A percentile compares a stretch with the other conserved stretches of the same genome.
Evolutionary conservation across 2,888 invertebrate genomes (phyloP).

Genomic region (Anticlea derivata): DNA sequence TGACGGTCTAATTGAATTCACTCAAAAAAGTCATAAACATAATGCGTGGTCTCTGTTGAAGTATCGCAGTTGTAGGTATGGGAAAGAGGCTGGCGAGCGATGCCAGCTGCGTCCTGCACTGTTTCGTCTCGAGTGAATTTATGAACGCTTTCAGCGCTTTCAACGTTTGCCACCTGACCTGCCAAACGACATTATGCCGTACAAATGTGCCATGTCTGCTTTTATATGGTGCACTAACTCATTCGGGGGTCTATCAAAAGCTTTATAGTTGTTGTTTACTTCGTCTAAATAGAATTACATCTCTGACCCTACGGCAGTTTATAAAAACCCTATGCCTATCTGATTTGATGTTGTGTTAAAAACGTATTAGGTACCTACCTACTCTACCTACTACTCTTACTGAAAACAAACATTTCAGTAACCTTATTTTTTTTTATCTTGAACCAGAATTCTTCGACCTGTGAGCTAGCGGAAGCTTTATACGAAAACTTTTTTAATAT

Average conservation of each 20-base stretch:
- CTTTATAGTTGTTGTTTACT: constrained; percentile 33
- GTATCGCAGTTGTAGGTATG: constrained; percentile 11
- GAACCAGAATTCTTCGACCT: constrained; percentile 57
- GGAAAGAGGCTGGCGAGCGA: constrained; percentile 37
- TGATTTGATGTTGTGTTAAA: no score
- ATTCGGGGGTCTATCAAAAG: constrained; percentile 24
- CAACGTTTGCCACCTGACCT: constrained; percentile 81
- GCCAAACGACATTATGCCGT: constrained; percentile 68
- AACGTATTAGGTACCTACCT: no score
- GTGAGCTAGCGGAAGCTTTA: constrained; percentile 55
- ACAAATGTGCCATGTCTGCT: constrained; percentile 69
- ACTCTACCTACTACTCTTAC: no score
- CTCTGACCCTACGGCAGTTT: no score
- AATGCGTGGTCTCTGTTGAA: constrained; percentile 16
- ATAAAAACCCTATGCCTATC: no score
- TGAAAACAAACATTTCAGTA: constrained; percentile 11
- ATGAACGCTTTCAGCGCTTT: constrained; percentile 79
- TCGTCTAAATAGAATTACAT: constrained; percentile 17
- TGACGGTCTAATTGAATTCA: no score
- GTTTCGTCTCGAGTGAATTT: constrained; percentile 73
- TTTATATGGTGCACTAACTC: constrained; percentile 69
- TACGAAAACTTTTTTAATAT: constrained; percentile 81
- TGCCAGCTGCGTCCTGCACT: constrained; percentile 71
- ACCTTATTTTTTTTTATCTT: constrained; percentile 48
- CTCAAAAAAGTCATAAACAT: constrained; percentile 13